Percentiles rank a stretch among this genome's conserved stretches.
Conservation (phyloP, 2,113 vertebrate genomes). For the Chunga burmeisteri region DNA sequence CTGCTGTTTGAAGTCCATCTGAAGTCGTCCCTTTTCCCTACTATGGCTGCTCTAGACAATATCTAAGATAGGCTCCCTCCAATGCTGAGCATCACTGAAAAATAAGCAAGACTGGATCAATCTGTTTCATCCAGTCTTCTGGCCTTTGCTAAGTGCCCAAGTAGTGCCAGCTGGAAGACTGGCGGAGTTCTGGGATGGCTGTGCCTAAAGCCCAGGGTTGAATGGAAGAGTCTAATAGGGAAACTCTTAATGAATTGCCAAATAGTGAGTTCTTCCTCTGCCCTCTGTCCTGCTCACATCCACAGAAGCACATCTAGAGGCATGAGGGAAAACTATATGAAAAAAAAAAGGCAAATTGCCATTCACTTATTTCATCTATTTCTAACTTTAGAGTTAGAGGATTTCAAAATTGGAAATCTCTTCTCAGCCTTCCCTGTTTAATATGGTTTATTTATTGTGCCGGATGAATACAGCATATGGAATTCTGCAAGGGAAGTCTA, state of each 20-base stretch:
- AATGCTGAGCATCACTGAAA: background rate
- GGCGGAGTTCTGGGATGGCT: background rate
- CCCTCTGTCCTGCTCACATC: background rate
- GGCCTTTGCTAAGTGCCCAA: background rate
- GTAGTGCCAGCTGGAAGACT: background rate
- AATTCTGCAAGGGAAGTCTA: constrained; percentile 15
- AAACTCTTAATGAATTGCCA: background rate
- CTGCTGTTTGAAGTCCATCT: background rate
- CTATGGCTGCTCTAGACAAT: background rate
- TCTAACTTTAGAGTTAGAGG: background rate
- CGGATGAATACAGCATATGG: background rate
- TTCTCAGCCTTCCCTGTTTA: background rate
- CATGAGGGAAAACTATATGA: background rate
- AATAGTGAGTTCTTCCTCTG: background rate
- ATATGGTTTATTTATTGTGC: background rate
- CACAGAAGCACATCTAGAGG: background rate
- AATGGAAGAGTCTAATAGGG: background rate
- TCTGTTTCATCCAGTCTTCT: background rate
- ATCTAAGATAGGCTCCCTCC: background rate
- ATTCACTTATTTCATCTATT: background rate
- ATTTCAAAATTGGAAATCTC: background rate
- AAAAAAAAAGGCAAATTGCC: background rate
- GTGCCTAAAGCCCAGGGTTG: background rate
- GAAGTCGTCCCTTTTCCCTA: background rate
- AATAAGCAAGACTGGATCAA: background rate